Conservation (phyloP, 30 jellyfish, hydroid and myxozoan genomes). For the Calvadosia cruxmelitensis region DNA sequence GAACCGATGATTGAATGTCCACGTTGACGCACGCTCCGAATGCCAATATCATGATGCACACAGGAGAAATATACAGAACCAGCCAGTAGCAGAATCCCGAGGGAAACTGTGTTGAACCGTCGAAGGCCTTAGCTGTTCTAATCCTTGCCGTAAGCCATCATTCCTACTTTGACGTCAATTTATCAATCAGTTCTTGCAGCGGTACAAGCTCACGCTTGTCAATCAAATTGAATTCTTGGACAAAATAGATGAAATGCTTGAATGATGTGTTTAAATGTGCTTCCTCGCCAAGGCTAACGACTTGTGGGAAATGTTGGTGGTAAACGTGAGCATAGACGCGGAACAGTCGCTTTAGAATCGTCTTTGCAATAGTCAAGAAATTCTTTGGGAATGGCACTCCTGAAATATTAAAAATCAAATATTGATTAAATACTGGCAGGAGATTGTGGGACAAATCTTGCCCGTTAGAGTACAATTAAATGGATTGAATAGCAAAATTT, state of each 20-base stretch:
- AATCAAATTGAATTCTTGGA: conserved; percentile 84
- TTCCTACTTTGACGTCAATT: conserved; percentile 45
- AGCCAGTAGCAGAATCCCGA: too few relatives aligned
- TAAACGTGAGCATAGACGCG: conserved; percentile 97
- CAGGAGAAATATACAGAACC: too few relatives aligned
- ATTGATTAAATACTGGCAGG: too few relatives aligned
- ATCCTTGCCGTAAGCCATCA: too few relatives aligned
- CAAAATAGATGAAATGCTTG: conserved; percentile 94
- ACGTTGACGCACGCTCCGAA: too few relatives aligned
- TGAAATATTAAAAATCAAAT: conserved; percentile 1
- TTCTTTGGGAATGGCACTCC: conserved; percentile 98
- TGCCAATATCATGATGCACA: too few relatives aligned
- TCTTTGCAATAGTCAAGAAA: conserved; percentile 90
- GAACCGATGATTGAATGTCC: too few relatives aligned
- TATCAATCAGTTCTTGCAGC: conserved; percentile 84
- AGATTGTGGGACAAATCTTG: too few relatives aligned
- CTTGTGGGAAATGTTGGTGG: conserved; percentile 95
- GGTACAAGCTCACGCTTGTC: conserved; percentile 98
- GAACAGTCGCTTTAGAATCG: conserved; percentile 81
- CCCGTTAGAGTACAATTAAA: too few relatives aligned
- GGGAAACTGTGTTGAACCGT: too few relatives aligned
- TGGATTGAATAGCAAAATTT: too few relatives aligned
- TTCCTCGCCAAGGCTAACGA: conserved; percentile 91
- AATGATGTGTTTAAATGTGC: conserved; percentile 88
- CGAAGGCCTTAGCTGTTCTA: too few relatives aligned